Conservation (phyloP, 2,113 vertebrate species). For the Phoenicopterus ruber region DNA sequence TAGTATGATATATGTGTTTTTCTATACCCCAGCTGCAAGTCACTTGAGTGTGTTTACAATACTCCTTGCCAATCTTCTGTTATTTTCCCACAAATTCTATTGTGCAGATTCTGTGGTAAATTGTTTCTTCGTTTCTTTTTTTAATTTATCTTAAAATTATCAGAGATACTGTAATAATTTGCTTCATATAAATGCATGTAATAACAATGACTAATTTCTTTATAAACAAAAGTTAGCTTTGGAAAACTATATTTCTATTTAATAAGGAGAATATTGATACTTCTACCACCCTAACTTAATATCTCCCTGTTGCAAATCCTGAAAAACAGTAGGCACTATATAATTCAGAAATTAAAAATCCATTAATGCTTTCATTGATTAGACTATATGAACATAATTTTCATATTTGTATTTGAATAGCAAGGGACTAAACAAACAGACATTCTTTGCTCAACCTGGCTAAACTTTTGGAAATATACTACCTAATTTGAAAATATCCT, state of each 20-base stretch:
- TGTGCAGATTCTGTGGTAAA: not conserved
- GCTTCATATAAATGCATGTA: not conserved
- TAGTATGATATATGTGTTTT: too few relatives aligned
- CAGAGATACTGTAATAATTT: not conserved
- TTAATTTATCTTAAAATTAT: not conserved
- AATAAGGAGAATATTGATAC: not conserved
- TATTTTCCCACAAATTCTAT: too few relatives aligned
- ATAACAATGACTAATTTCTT: not conserved
- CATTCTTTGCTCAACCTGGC: not conserved
- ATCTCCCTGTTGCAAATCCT: not conserved
- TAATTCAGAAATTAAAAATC: not conserved
- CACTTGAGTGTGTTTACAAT: too few relatives aligned
- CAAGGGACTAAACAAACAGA: not conserved
- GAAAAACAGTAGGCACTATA: not conserved
- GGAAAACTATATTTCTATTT: not conserved
- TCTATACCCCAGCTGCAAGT: too few relatives aligned
- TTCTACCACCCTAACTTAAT: not conserved
- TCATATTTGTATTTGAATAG: not conserved
- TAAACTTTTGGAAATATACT: not conserved
- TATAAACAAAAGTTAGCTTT: not conserved
- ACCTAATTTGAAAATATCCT: not conserved
- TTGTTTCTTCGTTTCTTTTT: not conserved
- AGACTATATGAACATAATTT: not conserved
- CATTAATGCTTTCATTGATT: not conserved
- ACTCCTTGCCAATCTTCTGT: too few relatives aligned